Percentiles rank a stretch among this genome's conserved stretches.
Conservation (phyloP, 2,888 invertebrate genomes). For the Xestia sexstrigata region DNA sequence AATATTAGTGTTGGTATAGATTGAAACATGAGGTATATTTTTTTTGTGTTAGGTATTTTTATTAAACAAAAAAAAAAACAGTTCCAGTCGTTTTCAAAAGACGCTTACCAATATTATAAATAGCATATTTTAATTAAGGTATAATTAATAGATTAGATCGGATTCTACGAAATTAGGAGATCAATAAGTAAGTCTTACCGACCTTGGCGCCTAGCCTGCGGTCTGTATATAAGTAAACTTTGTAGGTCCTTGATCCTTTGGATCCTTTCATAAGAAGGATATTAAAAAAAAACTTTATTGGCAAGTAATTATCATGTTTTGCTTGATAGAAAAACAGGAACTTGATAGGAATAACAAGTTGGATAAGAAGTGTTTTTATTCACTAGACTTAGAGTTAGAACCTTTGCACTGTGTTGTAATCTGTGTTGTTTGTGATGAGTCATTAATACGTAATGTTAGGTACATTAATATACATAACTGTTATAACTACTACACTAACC, state of each 20-base stretch:
- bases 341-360: constrained; percentile 6
- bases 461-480: not conserved
- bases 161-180: not conserved
- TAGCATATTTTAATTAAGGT: not conserved
- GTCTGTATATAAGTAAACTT: not conserved
- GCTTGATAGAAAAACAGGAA: constrained; percentile 9
- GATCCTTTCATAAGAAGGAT: not conserved
- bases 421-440: not conserved
- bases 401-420: not conserved
- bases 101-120: not conserved
- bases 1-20: too few species aligned
- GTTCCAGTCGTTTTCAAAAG: not conserved
- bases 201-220: not conserved
- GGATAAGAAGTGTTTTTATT: not conserved
- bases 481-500: not conserved
- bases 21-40: too few species aligned
- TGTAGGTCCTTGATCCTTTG: too few species aligned
- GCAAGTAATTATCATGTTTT: constrained; percentile 4
- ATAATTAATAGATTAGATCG: too few species aligned
- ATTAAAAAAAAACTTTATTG: not conserved
- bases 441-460: not conserved
- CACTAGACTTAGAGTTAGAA: not conserved
- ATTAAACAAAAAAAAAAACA: not conserved
- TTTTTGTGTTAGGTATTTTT: not conserved
- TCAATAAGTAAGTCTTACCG: not conserved